These are phyloP conservation scores for Neuroscelio doddi DNA, from an alignment of 2,888 invertebrate genomes.

Conservation along the genomic window DNA sequence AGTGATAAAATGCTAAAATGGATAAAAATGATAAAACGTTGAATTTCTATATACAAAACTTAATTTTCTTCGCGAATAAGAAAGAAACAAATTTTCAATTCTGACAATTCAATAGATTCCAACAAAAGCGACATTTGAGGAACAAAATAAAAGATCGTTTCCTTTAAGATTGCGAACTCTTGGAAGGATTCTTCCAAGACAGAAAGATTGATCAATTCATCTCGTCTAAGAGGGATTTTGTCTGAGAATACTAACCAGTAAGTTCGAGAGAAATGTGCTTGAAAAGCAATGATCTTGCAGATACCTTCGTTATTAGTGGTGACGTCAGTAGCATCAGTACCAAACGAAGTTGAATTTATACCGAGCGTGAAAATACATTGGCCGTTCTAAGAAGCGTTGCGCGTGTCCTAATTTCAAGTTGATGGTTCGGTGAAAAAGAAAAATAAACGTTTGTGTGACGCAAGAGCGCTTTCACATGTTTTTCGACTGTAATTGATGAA, in stretches of 20 bases:
- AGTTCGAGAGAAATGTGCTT: too few relatives aligned
- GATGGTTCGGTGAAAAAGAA: constrained; percentile 11
- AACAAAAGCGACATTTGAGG: too few relatives aligned
- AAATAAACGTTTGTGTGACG: constrained; percentile 22
- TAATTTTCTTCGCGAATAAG: too few relatives aligned
- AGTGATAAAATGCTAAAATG: too few relatives aligned
- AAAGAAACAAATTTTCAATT: too few relatives aligned
- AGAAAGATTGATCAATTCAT: constrained; percentile 19
- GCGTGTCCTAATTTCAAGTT: constrained; percentile 14
- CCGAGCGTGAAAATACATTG: constrained; percentile 2
- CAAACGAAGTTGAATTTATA: constrained; percentile 2
- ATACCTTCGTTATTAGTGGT: too few relatives aligned
- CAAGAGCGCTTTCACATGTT: constrained; percentile 11
- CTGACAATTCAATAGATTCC: too few relatives aligned
- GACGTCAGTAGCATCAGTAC: too few relatives aligned
- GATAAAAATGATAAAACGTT: too few relatives aligned
- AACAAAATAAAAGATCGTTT: not conserved
- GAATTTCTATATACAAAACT: too few relatives aligned
- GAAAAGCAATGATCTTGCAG: too few relatives aligned
- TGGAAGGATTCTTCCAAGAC: constrained; percentile 11
- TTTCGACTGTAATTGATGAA: constrained; percentile 1
- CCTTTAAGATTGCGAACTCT: constrained; percentile 10
- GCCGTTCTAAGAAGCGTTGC: not conserved
- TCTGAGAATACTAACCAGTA: constrained; percentile 5
- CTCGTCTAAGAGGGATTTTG: constrained; percentile 21